Evolutionary conservation across 1,140 invertebrate species (phyloP).

Genomic region (Lucilia cuprina): DNA sequence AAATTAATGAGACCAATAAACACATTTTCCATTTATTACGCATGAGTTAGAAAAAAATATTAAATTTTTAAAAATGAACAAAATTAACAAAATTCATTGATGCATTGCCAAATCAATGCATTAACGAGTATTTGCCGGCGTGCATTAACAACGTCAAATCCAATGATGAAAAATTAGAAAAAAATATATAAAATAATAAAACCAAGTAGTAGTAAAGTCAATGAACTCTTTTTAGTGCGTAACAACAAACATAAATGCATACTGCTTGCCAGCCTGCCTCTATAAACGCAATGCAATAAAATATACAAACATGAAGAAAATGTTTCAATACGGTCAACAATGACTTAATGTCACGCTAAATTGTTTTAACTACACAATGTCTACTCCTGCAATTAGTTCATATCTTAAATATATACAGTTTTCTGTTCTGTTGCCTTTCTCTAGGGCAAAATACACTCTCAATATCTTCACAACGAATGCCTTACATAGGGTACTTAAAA

Average conservation of each 20-base stretch:
- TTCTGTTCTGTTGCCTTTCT: too few species aligned
- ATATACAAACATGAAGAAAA: not conserved
- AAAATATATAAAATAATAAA: too few species aligned
- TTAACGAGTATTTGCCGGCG: not conserved
- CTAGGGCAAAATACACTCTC: not conserved
- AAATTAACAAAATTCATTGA: constrained; percentile 2
- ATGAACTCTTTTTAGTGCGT: constrained; percentile 17
- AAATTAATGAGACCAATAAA: not conserved
- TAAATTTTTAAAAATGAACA: not conserved
- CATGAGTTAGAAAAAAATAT: not conserved
- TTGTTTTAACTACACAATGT: not conserved
- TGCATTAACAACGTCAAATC: not conserved
- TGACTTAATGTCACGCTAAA: not conserved
- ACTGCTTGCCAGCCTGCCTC: not conserved
- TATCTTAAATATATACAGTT: too few species aligned
- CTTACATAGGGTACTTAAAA: not conserved
- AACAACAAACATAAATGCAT: not conserved
- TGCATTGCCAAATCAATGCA: not conserved
- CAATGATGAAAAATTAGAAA: not conserved
- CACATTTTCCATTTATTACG: not conserved
- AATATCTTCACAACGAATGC: not conserved
- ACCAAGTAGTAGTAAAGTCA: not conserved
- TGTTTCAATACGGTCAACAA: not conserved
- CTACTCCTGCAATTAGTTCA: too few species aligned
- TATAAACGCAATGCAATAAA: not conserved